A percentile compares a stretch with the other conserved stretches of the same genome.
Conservation (phyloP, 1,140 invertebrate species). For the Geopemphigus sp. region DNA sequence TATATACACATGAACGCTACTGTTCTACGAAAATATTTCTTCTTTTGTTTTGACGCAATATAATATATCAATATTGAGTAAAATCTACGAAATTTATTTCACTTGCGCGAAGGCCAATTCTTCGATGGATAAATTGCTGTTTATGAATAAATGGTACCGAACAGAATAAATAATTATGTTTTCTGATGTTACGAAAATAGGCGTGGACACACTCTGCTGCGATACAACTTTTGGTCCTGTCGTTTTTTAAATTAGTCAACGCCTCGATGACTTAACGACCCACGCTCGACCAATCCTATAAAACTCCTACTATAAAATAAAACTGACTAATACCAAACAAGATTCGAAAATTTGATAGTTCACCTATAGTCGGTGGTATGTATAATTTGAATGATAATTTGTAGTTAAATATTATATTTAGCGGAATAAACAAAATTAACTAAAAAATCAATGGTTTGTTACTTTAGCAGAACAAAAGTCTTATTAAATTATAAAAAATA, state of each 20-base stretch:
- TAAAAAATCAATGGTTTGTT: too few relatives aligned
- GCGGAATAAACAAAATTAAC: too few relatives aligned
- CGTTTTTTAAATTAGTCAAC: slow-evolving; percentile 25
- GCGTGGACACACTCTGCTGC: not conserved
- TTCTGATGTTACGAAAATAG: not conserved
- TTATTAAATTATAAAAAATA: too few relatives aligned
- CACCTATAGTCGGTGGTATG: too few relatives aligned
- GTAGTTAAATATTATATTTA: not conserved
- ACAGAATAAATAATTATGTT: not conserved
- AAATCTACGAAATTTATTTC: not conserved
- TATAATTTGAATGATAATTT: not conserved
- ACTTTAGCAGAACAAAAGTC: too few relatives aligned
- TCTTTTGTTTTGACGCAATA: too few relatives aligned
- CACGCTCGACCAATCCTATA: slow-evolving; percentile 19
- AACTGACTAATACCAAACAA: slow-evolving; percentile 10
- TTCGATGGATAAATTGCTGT: not conserved
- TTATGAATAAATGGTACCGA: not conserved
- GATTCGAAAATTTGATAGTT: too few relatives aligned
- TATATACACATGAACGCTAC: not conserved
- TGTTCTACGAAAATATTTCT: too few relatives aligned
- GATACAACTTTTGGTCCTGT: not conserved
- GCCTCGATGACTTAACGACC: slow-evolving; percentile 12
- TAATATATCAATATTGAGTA: too few relatives aligned
- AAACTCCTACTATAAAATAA: slow-evolving; percentile 20
- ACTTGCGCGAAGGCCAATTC: not conserved